A percentile compares a stretch with the other conserved stretches of the same genome.
Evolutionary conservation across 1,140 invertebrate species (phyloP).

Genomic region (Nasonia vitripennis): DNA sequence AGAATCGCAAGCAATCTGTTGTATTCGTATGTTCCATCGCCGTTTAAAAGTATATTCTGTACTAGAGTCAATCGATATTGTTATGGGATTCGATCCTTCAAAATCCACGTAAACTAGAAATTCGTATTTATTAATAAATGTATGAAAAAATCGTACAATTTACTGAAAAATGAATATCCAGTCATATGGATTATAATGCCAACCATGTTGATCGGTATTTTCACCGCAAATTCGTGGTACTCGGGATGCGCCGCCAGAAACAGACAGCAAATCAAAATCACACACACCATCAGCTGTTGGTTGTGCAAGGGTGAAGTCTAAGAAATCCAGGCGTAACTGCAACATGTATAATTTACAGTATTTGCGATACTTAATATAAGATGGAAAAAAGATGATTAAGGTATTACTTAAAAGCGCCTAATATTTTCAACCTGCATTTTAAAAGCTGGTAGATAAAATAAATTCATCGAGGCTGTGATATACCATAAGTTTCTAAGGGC

Average conservation of each 20-base stretch:
- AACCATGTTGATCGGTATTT: conserved; percentile 86
- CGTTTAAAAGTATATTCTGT: conserved; percentile 77
- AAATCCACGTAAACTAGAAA: conserved; percentile 84
- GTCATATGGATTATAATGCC: conserved; percentile 45
- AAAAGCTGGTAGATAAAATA: no score
- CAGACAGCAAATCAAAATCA: conserved; percentile 80
- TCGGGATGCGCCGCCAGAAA: conserved; percentile 80
- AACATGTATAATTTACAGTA: conserved; percentile 59
- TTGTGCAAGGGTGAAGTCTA: conserved; percentile 83
- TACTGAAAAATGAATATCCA: not conserved
- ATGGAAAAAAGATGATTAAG: conserved; percentile 24
- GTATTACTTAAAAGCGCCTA: not conserved
- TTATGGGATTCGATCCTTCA: conserved; percentile 80
- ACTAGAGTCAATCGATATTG: conserved; percentile 81
- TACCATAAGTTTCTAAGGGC: no score
- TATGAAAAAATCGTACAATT: no score
- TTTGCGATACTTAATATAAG: not conserved
- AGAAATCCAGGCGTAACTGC: conserved; percentile 85
- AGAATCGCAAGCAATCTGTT: conserved; percentile 84
- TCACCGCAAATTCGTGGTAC: conserved; percentile 86
- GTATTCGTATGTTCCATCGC: conserved; percentile 85
- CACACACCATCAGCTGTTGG: conserved; percentile 85
- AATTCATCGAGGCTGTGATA: no score
- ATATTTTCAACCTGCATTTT: no score
- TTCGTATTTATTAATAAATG: not conserved